Percentiles rank a stretch among this genome's conserved stretches.
phyloP scores from a whole-genome alignment of 2,797 vertebrate species.

The Nannoperca obscura region DNA sequence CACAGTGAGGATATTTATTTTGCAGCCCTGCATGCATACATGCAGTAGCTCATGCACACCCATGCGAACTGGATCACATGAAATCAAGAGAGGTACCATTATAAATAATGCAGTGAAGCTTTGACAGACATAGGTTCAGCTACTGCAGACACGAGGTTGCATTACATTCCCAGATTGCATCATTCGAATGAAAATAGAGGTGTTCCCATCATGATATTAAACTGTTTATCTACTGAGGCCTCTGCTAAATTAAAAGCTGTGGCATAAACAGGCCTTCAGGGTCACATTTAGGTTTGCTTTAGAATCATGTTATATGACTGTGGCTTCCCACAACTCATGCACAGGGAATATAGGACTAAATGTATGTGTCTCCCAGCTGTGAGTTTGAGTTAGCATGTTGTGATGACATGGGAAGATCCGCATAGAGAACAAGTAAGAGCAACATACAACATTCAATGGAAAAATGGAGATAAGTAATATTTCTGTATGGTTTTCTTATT shows the following conservation, averaged over 20 bases:
- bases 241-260: constrained; percentile 17
- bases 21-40: background rate
- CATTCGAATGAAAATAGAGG: constrained; percentile 37
- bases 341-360: background rate
- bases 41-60: background rate
- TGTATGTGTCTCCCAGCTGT: too few species aligned
- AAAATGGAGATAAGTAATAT: too few species aligned
- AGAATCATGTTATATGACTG: constrained; percentile 38
- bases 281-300: constrained; percentile 16
- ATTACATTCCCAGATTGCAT: constrained; percentile 41
- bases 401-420: background rate
- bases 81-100: background rate
- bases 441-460: background rate
- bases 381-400: background rate
- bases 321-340: background rate
- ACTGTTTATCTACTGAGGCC: constrained; percentile 42
- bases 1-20: background rate
- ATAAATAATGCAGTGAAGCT: background rate
- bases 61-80: background rate
- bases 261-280: constrained; percentile 28
- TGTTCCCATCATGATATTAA: constrained; percentile 30
- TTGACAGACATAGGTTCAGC: background rate
- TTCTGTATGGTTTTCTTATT: background rate
- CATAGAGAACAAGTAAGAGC: background rate
- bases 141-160: constrained; percentile 24